Base-by-base conservation (phyloP, 2,888 invertebrate genomes). In the Bombyx huttoni region DNA sequence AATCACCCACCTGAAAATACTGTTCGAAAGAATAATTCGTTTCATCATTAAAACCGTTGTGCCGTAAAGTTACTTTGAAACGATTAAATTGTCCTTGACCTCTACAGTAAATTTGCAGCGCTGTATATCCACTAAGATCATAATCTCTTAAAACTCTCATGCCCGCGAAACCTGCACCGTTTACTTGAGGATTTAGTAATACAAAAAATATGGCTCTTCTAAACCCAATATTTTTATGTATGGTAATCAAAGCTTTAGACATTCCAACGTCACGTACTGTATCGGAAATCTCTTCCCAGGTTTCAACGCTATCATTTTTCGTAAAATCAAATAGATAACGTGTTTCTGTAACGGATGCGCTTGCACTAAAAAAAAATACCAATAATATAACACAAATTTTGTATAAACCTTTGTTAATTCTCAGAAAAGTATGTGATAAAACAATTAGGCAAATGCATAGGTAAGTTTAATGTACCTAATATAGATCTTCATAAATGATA, bases 121-220 rank as follows among this genome's bases (percentile, higher is more conserved):
- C 82, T 0, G 78, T 75, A 59, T 81, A 86, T 9, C 78, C 80
- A 0, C 81, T 77, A 7, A 92, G 73, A 65, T 92, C 73, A 53
- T 90, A 84, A 24, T 77, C 67, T 8, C 80, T 83, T 12, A 77
- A 62, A n/a, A 83, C 88, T 56, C 90, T 73, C 56, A 91, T 84
- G 10, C 92, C 92, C 35, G 92, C 92, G 69, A 92, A 92, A 1
- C 92, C 91, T 24, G 92, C 92, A 0, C 92, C 92, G 58, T 92
- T 92, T 8, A 89, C 81, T 73, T 92, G 92, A 5, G 92, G 92
- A 66, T 92, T 92, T 24, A 92, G 66, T 49, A 92, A 72, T 3
- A 90, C 89, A 61, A 92, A 92, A 60, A 92, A 90, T 62, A 92
- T 80, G 0, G 91, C 92, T 67, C 91, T 73, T 65, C 91, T 89